Evolutionary conservation across 2,113 vertebrate genomes (phyloP).

Genomic region (Ptilonorhynchus violaceus): DNA sequence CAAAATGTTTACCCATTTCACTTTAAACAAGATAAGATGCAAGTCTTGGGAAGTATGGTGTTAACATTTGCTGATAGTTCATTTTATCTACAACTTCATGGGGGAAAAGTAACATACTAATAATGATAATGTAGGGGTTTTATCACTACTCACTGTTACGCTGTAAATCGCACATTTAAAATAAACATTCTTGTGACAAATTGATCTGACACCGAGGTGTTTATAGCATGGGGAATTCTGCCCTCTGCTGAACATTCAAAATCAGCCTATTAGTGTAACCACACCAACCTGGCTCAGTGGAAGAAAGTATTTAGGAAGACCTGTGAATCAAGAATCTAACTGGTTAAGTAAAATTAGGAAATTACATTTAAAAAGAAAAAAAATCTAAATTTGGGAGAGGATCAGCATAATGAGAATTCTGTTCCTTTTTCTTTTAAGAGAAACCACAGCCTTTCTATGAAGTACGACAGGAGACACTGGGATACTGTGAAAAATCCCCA

Average conservation of each 20-base stretch:
- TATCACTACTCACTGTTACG: background rate
- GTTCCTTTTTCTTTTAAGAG: background rate
- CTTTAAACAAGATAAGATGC: slow-evolving; percentile 45
- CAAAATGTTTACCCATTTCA: slow-evolving; percentile 48
- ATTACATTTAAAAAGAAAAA: background rate
- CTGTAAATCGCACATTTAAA: slow-evolving; percentile 39
- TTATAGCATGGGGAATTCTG: slow-evolving; percentile 71
- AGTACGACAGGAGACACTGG: background rate
- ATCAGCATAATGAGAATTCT: background rate
- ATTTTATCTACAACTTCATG: slow-evolving; percentile 40
- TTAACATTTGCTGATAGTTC: slow-evolving; percentile 25
- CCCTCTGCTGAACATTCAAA: slow-evolving; percentile 70
- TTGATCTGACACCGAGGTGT: background rate
- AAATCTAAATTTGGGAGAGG: background rate
- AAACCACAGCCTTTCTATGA: background rate
- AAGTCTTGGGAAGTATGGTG: background rate
- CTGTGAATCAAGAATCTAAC: background rate
- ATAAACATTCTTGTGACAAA: slow-evolving; percentile 43
- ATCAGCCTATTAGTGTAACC: background rate
- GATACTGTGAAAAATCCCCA: background rate
- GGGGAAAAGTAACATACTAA: background rate
- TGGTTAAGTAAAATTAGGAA: background rate
- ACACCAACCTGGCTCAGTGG: background rate
- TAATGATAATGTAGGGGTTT: background rate
- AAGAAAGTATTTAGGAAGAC: background rate